Evolutionary conservation across 2,888 invertebrate species (phyloP).

Genomic region (Nezara viridula): DNA sequence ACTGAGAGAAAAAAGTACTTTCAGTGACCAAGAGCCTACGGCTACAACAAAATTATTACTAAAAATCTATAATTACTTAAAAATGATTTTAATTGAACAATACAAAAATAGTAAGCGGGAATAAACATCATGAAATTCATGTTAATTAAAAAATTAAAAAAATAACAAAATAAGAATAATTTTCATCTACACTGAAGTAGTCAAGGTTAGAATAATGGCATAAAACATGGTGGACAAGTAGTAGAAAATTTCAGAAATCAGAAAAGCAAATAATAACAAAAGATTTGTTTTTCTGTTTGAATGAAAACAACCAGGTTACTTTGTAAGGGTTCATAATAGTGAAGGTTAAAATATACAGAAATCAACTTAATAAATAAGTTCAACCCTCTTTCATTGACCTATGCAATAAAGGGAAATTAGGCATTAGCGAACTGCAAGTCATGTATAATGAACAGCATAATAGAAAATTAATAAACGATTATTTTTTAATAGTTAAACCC

Average conservation of each 20-base stretch:
- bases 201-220: slow-evolving; percentile 58
- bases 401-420: background rate
- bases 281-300: slow-evolving; percentile 24
- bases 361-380: slow-evolving; percentile 48
- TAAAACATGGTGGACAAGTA: slow-evolving; percentile 57
- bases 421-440: background rate
- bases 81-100: background rate
- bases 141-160: background rate
- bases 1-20: background rate
- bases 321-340: slow-evolving; percentile 54
- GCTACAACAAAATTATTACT: background rate
- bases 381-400: background rate
- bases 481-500: background rate
- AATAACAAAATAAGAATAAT: background rate
- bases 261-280: slow-evolving; percentile 40
- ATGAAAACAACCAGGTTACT: slow-evolving; percentile 52
- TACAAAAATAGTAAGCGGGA: background rate
- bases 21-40: background rate
- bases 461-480: background rate
- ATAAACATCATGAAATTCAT: background rate
- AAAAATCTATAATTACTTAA: too few relatives aligned
- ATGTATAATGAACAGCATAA: background rate
- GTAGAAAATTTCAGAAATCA: background rate
- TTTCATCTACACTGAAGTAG: slow-evolving; percentile 11
- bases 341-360: slow-evolving; percentile 59